Base-by-base conservation (phyloP, 2,888 invertebrate species). In the Macrostomum cliftonense region DNA sequence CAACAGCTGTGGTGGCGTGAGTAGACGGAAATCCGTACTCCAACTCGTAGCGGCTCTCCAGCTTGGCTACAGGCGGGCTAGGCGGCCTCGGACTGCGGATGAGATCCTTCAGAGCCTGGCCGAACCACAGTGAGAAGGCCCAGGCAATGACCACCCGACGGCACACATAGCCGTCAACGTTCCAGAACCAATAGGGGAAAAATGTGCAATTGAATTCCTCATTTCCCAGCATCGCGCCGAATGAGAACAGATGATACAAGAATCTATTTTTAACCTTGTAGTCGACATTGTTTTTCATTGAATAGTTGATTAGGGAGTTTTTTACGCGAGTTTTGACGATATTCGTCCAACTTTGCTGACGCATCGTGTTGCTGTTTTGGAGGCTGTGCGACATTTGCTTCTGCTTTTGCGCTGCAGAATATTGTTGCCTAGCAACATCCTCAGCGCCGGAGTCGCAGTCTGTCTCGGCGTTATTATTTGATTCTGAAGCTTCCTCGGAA, bases 11-110 rank as follows among this genome's bases (percentile, higher is more conserved):
- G 83, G 87, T 85, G 9, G 87, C 86, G 70, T 88, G 88, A 1
- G 88, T 88, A 1, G 87, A 88, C 1, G 89, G 88, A 84, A 89
- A 86, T 13, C 88, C 88, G 73, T 86, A 88, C 65, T 89, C 89
- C 57, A 83, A 71, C 1, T 82, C 80, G 83, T 87, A 89, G 71
- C 86, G 83, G 43, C 77, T 77, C 65, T 88, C 87, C 42, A 89
- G 69, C 58, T 82, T 78, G 53, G 81, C 76, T 0, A 83, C 86
- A 0, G 88, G 87, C 46, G 81, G 82, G 50, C 75, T 76, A 0
- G 80, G 77, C 0, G 89, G 88, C 53, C 89, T 75, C 1, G 86
- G 84, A 83, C 63, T 83, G 54, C 79, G 73, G 50, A 89, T 77
- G 53, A 88, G 75, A 63, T 89, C 88, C 74, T 89, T 89, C 52